A percentile compares a stretch with the other conserved stretches of the same genome.
These are phyloP conservation scores for Nilaparvata lugens DNA, from an alignment of 1,140 invertebrate species.

Conservation along the genomic window DNA sequence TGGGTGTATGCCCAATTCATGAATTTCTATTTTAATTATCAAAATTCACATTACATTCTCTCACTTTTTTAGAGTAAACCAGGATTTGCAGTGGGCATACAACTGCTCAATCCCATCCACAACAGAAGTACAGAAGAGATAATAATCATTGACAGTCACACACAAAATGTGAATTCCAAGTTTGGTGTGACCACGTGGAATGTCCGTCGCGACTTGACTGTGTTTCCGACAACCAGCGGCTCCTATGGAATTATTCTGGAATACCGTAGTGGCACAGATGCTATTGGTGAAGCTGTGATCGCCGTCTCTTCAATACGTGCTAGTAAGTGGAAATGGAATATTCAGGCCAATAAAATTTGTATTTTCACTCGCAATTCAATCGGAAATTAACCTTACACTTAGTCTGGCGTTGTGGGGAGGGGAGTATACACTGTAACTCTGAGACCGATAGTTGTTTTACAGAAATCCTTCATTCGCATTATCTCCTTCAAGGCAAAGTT, in stretches of 20 bases:
- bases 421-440: too few relatives aligned
- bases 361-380: too few relatives aligned
- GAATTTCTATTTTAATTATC: too few relatives aligned
- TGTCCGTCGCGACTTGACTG: slow-evolving; percentile 66
- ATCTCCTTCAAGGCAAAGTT: too few relatives aligned
- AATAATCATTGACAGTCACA: slow-evolving; percentile 57
- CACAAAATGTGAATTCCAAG: slow-evolving; percentile 42
- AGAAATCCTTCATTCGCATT: too few relatives aligned
- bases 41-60: too few relatives aligned
- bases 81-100: slow-evolving; percentile 63
- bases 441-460: background rate
- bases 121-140: slow-evolving; percentile 78
- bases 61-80: slow-evolving; percentile 49
- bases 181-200: slow-evolving; percentile 58
- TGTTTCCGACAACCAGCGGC: slow-evolving; percentile 78
- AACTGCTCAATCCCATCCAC: slow-evolving; percentile 77
- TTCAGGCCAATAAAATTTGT: too few relatives aligned
- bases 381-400: too few relatives aligned
- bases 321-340: too few relatives aligned
- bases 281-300: slow-evolving; percentile 73
- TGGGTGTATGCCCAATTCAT: too few relatives aligned
- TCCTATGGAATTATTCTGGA: slow-evolving; percentile 73
- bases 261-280: slow-evolving; percentile 68
- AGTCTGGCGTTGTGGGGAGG: too few relatives aligned
- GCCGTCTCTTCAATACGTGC: slow-evolving; percentile 47